A percentile compares a stretch with the other conserved stretches of the same genome.
Conservation (phyloP, 2,113 vertebrate species). For the Hirundichthys speculiger region DNA sequence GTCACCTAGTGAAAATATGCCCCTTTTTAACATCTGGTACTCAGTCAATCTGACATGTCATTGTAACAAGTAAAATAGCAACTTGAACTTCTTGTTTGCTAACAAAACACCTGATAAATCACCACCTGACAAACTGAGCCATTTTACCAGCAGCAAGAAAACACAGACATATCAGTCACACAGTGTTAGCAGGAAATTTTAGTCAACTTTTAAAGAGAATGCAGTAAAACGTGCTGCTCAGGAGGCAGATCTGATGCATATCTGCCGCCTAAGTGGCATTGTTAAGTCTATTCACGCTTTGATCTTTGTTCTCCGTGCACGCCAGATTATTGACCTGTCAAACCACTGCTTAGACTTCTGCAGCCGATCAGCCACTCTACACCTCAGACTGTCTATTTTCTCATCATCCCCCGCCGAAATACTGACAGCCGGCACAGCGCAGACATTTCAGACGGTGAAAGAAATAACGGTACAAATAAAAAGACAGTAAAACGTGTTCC, state of each 20-base stretch:
- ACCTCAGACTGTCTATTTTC: not conserved
- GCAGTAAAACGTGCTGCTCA: no score
- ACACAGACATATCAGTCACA: constrained; percentile 16
- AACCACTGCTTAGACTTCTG: not conserved
- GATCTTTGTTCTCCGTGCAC: constrained; percentile 2
- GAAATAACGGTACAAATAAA: not conserved
- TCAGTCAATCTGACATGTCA: constrained; percentile 14
- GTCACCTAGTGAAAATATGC: not conserved
- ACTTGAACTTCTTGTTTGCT: constrained; percentile 2
- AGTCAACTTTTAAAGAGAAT: no score
- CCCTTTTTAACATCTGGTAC: constrained; percentile 29
- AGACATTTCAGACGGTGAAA: constrained; percentile 29
- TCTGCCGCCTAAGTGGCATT: no score
- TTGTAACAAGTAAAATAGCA: constrained; percentile 20
- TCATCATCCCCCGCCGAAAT: not conserved
- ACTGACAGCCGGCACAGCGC: not conserved
- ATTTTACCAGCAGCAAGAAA: constrained; percentile 1
- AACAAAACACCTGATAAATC: constrained; percentile 31
- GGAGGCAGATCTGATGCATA: no score
- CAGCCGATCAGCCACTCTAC: not conserved
- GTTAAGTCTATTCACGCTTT: constrained; percentile 2
- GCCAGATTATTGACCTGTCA: constrained; percentile 1
- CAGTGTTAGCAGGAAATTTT: no score
- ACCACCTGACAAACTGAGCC: constrained; percentile 8
- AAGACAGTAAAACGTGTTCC: constrained; percentile 3